Conservation (phyloP, 2,888 invertebrate species). For the Pantelozetes paolii region DNA sequence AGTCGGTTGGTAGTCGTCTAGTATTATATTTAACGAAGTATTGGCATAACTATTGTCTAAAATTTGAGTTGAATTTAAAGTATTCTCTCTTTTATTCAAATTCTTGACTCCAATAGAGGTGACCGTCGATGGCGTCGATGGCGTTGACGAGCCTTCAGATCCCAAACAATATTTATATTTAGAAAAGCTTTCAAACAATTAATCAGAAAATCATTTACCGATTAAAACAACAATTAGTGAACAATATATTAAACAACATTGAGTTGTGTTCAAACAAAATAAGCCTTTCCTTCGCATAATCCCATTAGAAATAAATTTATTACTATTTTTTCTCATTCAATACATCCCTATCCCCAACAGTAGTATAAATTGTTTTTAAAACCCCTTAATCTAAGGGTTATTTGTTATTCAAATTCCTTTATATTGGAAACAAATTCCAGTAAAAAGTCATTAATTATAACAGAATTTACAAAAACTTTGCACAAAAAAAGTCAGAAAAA, state of each 20-base stretch:
- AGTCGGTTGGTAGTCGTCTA: background rate
- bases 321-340: background rate
- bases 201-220: background rate
- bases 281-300: constrained; percentile 29
- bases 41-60: background rate
- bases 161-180: background rate
- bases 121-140: background rate
- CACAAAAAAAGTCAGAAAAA: background rate
- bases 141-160: constrained; percentile 10
- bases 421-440: background rate
- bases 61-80: background rate
- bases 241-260: constrained; percentile 17
- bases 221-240: background rate
- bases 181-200: background rate
- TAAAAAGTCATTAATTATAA: background rate
- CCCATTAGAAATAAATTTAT: constrained; percentile 2
- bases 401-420: background rate
- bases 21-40: background rate
- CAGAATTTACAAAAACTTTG: background rate
- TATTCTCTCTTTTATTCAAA: background rate
- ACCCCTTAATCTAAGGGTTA: background rate
- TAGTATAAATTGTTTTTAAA: background rate
- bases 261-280: constrained; percentile 21
- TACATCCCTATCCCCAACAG: background rate
- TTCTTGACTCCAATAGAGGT: background rate